phyloP scores from a whole-genome alignment of 2,797 vertebrate genomes.

The Neosilurus mollespiculum region DNA sequence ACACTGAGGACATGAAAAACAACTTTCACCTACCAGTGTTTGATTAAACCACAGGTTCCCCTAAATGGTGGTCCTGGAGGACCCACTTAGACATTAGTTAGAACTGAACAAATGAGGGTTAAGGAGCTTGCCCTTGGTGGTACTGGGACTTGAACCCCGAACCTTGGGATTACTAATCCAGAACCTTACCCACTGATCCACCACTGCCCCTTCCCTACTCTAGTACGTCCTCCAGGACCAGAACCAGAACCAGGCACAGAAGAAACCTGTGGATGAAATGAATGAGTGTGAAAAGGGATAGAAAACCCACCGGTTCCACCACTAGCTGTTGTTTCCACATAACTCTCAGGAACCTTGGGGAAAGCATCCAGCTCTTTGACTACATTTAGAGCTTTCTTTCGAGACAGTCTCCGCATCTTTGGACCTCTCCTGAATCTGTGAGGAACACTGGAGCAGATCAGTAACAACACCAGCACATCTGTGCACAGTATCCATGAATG shows the following conservation, averaged over 20 bases:
- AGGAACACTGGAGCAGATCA: not conserved
- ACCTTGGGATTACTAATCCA: too few species aligned
- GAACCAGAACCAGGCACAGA: not conserved
- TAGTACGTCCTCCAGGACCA: not conserved
- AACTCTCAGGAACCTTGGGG: conserved; percentile 97
- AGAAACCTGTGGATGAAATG: not conserved
- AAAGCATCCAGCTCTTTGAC: conserved; percentile 96
- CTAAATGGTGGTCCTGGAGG: not conserved
- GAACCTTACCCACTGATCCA: too few species aligned
- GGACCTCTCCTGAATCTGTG: conserved; percentile 73
- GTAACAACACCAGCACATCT: conserved; percentile 4
- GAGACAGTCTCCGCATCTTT: conserved; percentile 91
- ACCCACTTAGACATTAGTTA: not conserved
- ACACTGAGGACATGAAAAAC: conserved; percentile 73
- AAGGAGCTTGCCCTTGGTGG: too few species aligned
- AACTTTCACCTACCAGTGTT: conserved; percentile 3
- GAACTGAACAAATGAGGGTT: too few species aligned
- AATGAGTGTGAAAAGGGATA: not conserved
- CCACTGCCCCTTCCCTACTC: not conserved
- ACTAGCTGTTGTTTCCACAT: conserved; percentile 89
- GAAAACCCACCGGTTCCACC: conserved; percentile 86
- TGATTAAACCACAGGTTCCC: not conserved
- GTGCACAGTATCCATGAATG: not conserved
- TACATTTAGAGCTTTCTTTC: conserved; percentile 91
- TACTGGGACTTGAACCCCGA: too few species aligned